These are phyloP conservation scores for Hemicordylus capensis DNA, from an alignment of 2,113 vertebrate species.

Conservation along the genomic window DNA sequence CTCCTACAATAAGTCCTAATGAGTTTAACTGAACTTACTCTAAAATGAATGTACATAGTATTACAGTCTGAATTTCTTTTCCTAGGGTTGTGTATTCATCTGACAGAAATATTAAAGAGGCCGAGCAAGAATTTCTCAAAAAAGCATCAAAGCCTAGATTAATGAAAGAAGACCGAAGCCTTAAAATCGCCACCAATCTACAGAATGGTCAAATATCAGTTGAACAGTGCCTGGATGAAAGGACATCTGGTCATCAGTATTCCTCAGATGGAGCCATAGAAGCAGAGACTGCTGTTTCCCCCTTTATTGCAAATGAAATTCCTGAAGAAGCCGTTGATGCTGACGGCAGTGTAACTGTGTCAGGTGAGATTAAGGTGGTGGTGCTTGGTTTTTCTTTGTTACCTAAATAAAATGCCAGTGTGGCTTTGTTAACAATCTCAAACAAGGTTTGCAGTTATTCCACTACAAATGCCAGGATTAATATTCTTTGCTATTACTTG, in stretches of 20 bases:
- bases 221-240: slow-evolving; percentile 28
- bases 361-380: slow-evolving; percentile 58
- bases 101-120: slow-evolving; percentile 70
- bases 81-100: slow-evolving; percentile 79
- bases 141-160: slow-evolving; percentile 38
- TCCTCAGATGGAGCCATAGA: slow-evolving; percentile 23
- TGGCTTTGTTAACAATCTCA: slow-evolving; percentile 29
- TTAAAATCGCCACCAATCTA: not conserved
- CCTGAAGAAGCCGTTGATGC: slow-evolving; percentile 21
- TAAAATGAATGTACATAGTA: not conserved
- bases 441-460: slow-evolving; percentile 17
- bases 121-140: slow-evolving; percentile 72
- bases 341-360: slow-evolving; percentile 35
- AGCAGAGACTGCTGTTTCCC: slow-evolving; percentile 40
- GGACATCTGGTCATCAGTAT: slow-evolving; percentile 18
- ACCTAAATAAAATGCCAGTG: slow-evolving; percentile 1
- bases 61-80: slow-evolving; percentile 46
- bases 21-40: not conserved
- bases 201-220: slow-evolving; percentile 30
- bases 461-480: not conserved
- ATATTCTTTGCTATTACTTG: slow-evolving; percentile 1
- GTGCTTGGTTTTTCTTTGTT: slow-evolving; percentile 44
- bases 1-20: not conserved
- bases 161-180: slow-evolving; percentile 38
- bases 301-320: slow-evolving; percentile 53